Evolutionary conservation across 2,888 invertebrate species (phyloP), one percentile per base, ranked within the genome.

Genomic region (Polylopha cassiicola): DNA sequence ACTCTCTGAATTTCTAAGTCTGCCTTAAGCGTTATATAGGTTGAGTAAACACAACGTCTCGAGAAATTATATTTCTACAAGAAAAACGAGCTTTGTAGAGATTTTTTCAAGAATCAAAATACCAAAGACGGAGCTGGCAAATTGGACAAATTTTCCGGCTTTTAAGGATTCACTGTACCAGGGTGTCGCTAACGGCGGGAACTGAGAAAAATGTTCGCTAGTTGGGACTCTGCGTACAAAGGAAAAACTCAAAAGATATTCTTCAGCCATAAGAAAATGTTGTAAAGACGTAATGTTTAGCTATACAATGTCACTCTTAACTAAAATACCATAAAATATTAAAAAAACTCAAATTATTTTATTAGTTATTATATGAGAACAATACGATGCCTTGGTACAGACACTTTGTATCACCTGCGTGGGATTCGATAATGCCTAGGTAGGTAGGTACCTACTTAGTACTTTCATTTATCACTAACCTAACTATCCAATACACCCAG

Each of bases 131-230:
- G n/a, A 46, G 52, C 53, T 62, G 64, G 60, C 50, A 67, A 73
- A 72, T 73, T 72, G 66, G 63, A 63, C 65, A 70, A 71, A 73
- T 72, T 74, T 74, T 70, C 70, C 71, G 68, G 65, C 72, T 70
- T 67, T 70, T 66, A 65, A 64, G 58, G 58, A 64, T 61, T 66
- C 60, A 55, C 46, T 47, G 50, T 22, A 28, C n/a, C 17, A 11
- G 32, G 18, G 22, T 28, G 41, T 34, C 28, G 24, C 29, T 33
- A 39, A 29, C 33, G 15, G 34, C 10, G 30, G 21, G 22, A 20
- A 26, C 17, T 16, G 33, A 8, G 21, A 15, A 9, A 37, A 37
- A 37, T 17, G 17, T 17, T 21, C 9, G 20, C 26, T 27, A 11
- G 10, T 18, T 29, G 17, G n/a, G n/a, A n/a, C n/a, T n/a, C n/a